Evolutionary conservation across 2,888 invertebrate genomes (phyloP).

Genomic region (Luffia ferchaultella): DNA sequence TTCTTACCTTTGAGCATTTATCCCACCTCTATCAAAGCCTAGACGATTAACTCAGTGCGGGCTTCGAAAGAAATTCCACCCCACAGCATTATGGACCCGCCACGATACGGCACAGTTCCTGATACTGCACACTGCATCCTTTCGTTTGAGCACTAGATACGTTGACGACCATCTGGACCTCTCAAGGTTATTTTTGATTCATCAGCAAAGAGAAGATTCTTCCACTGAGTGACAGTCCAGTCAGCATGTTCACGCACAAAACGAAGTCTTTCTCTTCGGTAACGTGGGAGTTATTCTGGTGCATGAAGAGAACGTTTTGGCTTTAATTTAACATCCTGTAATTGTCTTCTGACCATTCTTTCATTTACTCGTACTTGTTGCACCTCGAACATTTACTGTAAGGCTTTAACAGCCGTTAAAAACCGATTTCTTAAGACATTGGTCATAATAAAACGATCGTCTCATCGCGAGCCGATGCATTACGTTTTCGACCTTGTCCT

Average conservation of each 20-base stretch:
- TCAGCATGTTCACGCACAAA: too few species aligned
- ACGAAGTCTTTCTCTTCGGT: too few species aligned
- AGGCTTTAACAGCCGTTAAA: not conserved
- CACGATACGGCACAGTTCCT: not conserved
- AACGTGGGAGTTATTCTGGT: too few species aligned
- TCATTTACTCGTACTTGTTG: not conserved
- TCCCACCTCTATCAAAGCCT: not conserved
- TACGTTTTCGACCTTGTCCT: conserved; percentile 1
- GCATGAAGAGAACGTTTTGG: not conserved
- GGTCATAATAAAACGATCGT: conserved; percentile 1
- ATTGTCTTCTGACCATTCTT: conserved; percentile 2
- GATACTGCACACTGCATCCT: not conserved
- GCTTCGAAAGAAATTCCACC: too few species aligned
- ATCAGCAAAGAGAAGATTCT: conserved; percentile 2
- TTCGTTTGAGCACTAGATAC: conserved; percentile 1
- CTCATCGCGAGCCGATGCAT: not conserved
- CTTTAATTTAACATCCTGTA: not conserved
- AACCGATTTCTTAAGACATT: too few species aligned
- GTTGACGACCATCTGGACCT: conserved; percentile 5
- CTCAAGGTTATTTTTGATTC: conserved; percentile 2
- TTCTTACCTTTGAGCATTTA: not conserved
- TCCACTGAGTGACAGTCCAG: too few species aligned
- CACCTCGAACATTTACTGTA: not conserved
- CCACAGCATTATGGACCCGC: not conserved
- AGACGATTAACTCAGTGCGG: too few species aligned